Evolutionary conservation across 2,797 vertebrate species (phyloP), one percentile per base, ranked within the genome.

Genomic region (Lutjanus argentimaculatus): DNA sequence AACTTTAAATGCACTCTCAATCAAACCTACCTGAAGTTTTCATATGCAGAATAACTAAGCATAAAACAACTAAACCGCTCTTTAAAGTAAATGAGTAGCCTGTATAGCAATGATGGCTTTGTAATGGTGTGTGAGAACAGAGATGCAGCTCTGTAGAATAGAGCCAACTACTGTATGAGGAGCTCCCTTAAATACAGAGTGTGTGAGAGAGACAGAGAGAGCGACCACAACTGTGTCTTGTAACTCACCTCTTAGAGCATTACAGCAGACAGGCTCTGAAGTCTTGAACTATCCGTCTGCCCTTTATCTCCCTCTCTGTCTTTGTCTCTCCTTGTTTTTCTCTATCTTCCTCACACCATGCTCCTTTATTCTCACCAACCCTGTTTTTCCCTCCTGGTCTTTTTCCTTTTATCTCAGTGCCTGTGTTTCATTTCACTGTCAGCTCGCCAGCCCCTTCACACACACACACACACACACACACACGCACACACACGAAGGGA

Each of bases 121-220:
- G 67, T 86, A 70, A 85, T 86, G 83, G 67, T 84, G 80, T 73
- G 80, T 83, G 85, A 65, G 65, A 51, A 80, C 48, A 45, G 57
- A 78, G 75, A 79, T 56, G 56, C 62, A 70, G 61, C 21, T 14
- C 66, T 56, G 70, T 30, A 79, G 61, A 53, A 57, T 7, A 14
- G 46, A 77, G 72, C 53, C 49, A 77, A 25, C 15, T 46, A 30
- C 25, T 30, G 25, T 30, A 30, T 43, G 45, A 69, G 55, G 59
- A 57, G 30, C 53, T 48, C 25, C 10, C 2, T 68, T 22, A 57
- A 58, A 70, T 48, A 43, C 6, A 3, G 7, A 10, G 72, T 61
- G 65, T 42, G 69, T 52, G 57, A 9, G n/a, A 15, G 21, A 17
- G 72, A 40, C 46, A 55, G 48, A 25, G 36, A 42, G 67, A 64